These are phyloP conservation scores for Mythimna pallens DNA, from an alignment of 2,888 invertebrate genomes.

Conservation along the genomic window DNA sequence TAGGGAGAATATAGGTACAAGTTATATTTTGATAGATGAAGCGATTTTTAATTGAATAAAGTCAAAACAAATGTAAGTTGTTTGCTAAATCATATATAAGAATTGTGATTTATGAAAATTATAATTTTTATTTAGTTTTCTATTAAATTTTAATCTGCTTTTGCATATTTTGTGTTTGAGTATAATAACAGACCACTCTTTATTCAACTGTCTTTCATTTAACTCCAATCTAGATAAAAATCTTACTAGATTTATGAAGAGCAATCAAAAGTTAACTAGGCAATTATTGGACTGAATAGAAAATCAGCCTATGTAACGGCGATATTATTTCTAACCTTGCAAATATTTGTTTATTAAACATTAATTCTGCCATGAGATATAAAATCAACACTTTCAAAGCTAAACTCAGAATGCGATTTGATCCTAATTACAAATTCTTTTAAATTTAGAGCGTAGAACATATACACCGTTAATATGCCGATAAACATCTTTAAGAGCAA, in stretches of 20 bases:
- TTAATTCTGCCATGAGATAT: slow-evolving; percentile 15
- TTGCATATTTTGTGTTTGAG: background rate
- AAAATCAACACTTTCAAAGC: slow-evolving; percentile 40
- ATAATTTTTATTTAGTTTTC: background rate
- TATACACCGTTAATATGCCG: slow-evolving; percentile 58
- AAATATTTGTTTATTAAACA: slow-evolving; percentile 18
- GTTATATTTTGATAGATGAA: background rate
- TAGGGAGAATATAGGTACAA: background rate
- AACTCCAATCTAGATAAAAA: background rate
- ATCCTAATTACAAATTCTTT: slow-evolving; percentile 38
- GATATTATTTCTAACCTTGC: background rate
- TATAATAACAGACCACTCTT: slow-evolving; percentile 7
- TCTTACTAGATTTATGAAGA: background rate
- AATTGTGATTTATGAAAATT: background rate
- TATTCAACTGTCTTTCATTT: slow-evolving; percentile 13
- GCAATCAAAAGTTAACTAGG: background rate
- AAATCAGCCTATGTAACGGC: background rate
- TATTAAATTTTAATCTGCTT: background rate
- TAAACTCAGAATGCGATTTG: slow-evolving; percentile 37
- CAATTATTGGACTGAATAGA: background rate
- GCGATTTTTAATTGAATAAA: background rate
- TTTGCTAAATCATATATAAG: background rate
- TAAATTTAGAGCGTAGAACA: slow-evolving; percentile 26
- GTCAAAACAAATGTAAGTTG: background rate
- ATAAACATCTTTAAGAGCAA: slow-evolving; percentile 68